Evolutionary conservation across 1,140 invertebrate species (phyloP).

Genomic region (Macrosteles quadrilineatus): DNA sequence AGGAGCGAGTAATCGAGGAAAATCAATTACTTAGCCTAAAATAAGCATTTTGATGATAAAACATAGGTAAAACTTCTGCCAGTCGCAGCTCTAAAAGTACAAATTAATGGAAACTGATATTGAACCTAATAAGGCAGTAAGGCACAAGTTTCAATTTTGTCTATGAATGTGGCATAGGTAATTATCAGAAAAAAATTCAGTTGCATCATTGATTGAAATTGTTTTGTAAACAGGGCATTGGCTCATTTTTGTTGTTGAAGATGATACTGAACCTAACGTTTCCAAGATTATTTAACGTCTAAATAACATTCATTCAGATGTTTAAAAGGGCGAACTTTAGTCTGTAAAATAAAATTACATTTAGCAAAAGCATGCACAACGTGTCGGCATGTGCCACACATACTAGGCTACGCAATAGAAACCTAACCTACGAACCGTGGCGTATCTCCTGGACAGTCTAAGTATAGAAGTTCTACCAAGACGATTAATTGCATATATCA

Average conservation of each 20-base stretch:
- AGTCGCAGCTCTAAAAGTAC: neutral
- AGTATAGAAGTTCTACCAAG: neutral
- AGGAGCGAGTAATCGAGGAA: neutral
- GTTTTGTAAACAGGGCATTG: too few species aligned
- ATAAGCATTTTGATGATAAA: neutral
- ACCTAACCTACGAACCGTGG: constrained; percentile 7
- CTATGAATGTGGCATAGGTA: neutral
- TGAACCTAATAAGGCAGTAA: neutral
- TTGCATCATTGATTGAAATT: neutral
- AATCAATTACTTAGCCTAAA: neutral
- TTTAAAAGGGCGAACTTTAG: too few species aligned
- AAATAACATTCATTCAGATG: too few species aligned
- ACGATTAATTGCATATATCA: neutral
- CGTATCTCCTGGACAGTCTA: neutral
- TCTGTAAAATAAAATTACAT: too few species aligned
- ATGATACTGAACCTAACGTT: too few species aligned
- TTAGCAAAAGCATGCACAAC: neutral
- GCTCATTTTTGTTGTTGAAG: too few species aligned
- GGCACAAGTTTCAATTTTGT: neutral
- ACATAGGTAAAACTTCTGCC: neutral
- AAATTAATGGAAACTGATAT: neutral
- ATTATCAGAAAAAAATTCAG: neutral
- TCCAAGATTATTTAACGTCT: too few species aligned
- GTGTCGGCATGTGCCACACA: constrained; percentile 3
- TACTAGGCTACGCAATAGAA: neutral